These are phyloP conservation scores for Sarcophaga subvicina DNA, from an alignment of 2,888 invertebrate species.

Conservation along the genomic window DNA sequence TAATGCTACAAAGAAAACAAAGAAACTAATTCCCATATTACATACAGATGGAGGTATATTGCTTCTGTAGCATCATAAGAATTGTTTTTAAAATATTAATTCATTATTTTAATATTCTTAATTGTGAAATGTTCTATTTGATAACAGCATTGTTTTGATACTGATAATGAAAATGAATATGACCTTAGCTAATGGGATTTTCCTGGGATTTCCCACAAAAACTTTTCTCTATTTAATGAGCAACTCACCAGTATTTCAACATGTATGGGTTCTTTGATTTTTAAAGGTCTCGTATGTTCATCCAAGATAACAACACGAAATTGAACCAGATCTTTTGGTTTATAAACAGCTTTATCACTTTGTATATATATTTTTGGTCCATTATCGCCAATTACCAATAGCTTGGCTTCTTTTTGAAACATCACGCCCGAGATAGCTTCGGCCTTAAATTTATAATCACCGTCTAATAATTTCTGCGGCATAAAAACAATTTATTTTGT, in stretches of 20 bases:
- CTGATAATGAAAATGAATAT: too few relatives aligned
- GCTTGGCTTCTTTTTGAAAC: slow-evolving; percentile 87
- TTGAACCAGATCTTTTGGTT: slow-evolving; percentile 91
- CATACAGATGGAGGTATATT: too few relatives aligned
- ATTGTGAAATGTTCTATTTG: too few relatives aligned
- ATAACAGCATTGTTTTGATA: too few relatives aligned
- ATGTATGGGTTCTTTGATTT: slow-evolving; percentile 76
- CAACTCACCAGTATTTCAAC: slow-evolving; percentile 73
- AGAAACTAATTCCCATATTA: too few relatives aligned
- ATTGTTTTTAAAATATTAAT: too few relatives aligned
- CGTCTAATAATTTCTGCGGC: slow-evolving; percentile 52
- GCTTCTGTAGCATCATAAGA: too few relatives aligned
- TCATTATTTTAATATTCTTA: too few relatives aligned
- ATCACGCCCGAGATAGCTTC: slow-evolving; percentile 87
- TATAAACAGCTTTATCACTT: slow-evolving; percentile 95
- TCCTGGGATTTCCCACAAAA: neutral
- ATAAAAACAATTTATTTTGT: slow-evolving; percentile 29
- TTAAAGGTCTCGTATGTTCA: slow-evolving; percentile 86
- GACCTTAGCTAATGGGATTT: too few relatives aligned
- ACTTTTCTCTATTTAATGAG: neutral
- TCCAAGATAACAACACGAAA: slow-evolving; percentile 88
- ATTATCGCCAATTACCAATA: slow-evolving; percentile 87
- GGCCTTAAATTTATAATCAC: slow-evolving; percentile 77
- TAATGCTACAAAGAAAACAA: too few relatives aligned
- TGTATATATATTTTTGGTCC: slow-evolving; percentile 90